Base-by-base conservation (phyloP, 2,888 invertebrate species). In the Ophion costatus region DNA sequence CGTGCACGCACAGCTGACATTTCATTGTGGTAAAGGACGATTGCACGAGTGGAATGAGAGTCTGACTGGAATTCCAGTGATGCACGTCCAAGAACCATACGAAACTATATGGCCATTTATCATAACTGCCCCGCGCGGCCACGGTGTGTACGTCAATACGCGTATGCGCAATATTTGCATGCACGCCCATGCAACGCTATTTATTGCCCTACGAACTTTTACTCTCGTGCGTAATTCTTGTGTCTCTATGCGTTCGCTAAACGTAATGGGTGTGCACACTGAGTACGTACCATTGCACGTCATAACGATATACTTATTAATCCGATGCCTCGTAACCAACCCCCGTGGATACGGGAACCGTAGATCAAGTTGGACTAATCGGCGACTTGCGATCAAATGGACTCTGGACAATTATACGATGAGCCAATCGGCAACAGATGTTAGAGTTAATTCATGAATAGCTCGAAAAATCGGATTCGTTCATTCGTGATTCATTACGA, bases 121-220 rank as follows among this genome's bases (percentile, higher is more conserved):
- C 88, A 88, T 85, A 74, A 81, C 84, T 86, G 75, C 82, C 80
- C 77, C 63, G 79, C 80, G 82, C 80, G 69, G 4, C 51, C 83
- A 59, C 78, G 80, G 66, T 69, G 33, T 51, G 17, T 71, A 61
- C 45, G 51, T 59, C 4, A 57, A 10, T 59, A 51, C 17, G 74
- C 66, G 82, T 85, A 85, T 45, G 11, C 45, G 11, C 45, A 51
- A 51, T 17, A 87, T 86, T 83, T 84, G 29, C 79, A 82, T 83
- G 85, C 78, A 87, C 87, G 88, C 87, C 88, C 88, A 85, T 87
- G 78, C 84, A 86, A 84, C 80, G 82, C 83, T 88, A 89, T 89
- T 89, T 88, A 89, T 89, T 87, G 87, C 86, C 82, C 84, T 75
- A 83, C 83, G 66, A 89, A 88, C 84, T 88, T 85, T 85, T 80